These are phyloP conservation scores for Lepidocyrtoides sp. DNA, from an alignment of 2,888 invertebrate species.

Conservation along the genomic window DNA sequence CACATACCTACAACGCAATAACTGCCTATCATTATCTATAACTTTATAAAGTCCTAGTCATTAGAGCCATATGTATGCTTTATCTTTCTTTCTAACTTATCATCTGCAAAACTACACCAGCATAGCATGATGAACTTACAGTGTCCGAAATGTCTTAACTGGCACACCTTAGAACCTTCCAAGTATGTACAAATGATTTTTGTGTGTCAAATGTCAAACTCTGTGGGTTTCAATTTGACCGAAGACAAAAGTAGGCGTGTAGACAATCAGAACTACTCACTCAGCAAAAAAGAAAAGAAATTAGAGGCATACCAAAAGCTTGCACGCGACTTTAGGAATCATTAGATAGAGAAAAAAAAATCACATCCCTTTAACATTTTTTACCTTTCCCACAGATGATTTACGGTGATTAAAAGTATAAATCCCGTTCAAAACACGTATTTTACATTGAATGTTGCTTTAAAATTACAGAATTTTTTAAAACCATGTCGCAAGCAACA, in stretches of 20 bases:
- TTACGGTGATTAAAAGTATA: conserved; percentile 53
- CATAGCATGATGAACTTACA: no score
- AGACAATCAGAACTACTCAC: no score
- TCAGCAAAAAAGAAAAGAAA: no score
- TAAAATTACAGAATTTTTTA: not conserved
- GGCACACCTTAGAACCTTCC: not conserved
- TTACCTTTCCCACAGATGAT: conserved; percentile 13
- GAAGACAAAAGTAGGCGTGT: not conserved
- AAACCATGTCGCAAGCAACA: not conserved
- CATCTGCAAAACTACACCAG: no score
- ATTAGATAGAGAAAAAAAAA: not conserved
- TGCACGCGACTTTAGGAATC: not conserved
- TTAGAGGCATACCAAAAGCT: no score
- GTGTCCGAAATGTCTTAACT: no score
- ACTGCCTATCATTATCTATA: no score
- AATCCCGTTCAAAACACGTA: conserved; percentile 50
- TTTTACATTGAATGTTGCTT: not conserved
- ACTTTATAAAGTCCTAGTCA: no score
- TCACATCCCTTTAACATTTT: not conserved
- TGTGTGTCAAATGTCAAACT: conserved; percentile 62
- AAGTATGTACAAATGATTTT: not conserved
- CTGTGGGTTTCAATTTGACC: not conserved
- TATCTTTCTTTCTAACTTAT: no score
- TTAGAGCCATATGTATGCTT: no score
- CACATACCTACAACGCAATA: no score